A percentile compares a stretch with the other conserved stretches of the same genome.
These are phyloP conservation scores for Phymastichus coffea DNA, from an alignment of 1,140 invertebrate genomes.

Conservation along the genomic window DNA sequence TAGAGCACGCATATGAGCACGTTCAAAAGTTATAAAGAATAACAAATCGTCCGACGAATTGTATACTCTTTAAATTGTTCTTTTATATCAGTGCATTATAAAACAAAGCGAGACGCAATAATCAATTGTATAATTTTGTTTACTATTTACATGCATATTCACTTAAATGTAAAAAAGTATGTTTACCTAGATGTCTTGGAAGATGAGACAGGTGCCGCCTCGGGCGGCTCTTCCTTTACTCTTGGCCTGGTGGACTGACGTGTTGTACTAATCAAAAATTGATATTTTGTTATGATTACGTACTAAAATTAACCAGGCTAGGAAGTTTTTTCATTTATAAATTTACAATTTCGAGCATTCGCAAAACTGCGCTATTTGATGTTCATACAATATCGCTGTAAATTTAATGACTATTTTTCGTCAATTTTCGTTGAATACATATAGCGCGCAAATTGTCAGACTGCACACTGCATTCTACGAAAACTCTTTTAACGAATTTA, in stretches of 20 bases:
- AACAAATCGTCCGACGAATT: neutral
- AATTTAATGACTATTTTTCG: too few species aligned
- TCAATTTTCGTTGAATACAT: constrained; percentile 24
- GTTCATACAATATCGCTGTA: constrained; percentile 2
- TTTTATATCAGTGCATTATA: constrained; percentile 19
- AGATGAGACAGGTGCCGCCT: constrained; percentile 58
- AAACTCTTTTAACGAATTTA: constrained; percentile 5
- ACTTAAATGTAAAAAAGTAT: constrained; percentile 45
- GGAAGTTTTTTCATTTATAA: constrained; percentile 17
- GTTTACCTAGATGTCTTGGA: constrained; percentile 59
- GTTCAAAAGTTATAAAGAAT: constrained; percentile 3
- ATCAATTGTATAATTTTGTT: too few species aligned
- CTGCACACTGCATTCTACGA: constrained; percentile 5
- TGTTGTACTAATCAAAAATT: constrained; percentile 66
- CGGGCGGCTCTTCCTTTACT: constrained; percentile 59
- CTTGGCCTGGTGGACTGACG: constrained; percentile 61
- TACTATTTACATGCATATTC: constrained; percentile 53
- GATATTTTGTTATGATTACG: constrained; percentile 54
- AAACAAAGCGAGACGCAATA: constrained; percentile 17
- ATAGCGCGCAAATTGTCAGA: constrained; percentile 3
- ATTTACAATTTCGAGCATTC: constrained; percentile 24
- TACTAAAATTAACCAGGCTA: constrained; percentile 28
- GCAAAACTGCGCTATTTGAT: neutral
- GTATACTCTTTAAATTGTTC: constrained; percentile 6
- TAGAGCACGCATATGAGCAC: too few species aligned